Conservation (phyloP, 2,888 invertebrate genomes). For the Agriotes lineatus region DNA sequence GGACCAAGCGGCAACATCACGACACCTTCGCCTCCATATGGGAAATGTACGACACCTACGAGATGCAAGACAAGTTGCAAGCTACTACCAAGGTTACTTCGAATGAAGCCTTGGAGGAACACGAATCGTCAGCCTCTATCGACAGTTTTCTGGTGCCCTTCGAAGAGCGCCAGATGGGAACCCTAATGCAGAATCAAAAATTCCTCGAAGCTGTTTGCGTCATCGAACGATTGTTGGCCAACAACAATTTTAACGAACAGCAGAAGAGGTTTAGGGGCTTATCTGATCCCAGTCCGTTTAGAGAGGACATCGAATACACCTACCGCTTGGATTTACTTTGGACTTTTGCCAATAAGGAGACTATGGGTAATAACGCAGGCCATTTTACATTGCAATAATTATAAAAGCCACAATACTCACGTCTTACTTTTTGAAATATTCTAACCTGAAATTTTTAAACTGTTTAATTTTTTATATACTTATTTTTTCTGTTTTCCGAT, state of each 20-base stretch:
- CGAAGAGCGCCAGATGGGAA: constrained; percentile 61
- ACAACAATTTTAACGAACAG: constrained; percentile 74
- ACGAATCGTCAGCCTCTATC: background rate
- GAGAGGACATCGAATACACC: constrained; percentile 74
- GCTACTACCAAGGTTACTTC: constrained; percentile 60
- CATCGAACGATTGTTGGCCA: constrained; percentile 79
- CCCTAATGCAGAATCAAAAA: constrained; percentile 58
- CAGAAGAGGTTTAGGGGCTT: constrained; percentile 81
- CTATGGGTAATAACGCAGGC: constrained; percentile 57
- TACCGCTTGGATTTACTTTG: constrained; percentile 78
- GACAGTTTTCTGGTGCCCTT: constrained; percentile 25
- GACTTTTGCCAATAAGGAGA: constrained; percentile 71
- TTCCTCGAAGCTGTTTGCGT: constrained; percentile 76
- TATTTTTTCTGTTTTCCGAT: background rate
- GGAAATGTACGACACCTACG: constrained; percentile 83
- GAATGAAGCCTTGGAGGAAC: constrained; percentile 48
- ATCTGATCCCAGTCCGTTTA: constrained; percentile 71
- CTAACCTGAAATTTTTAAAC: background rate
- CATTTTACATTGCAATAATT: too few relatives aligned
- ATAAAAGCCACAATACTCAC: too few relatives aligned
- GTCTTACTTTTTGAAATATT: background rate
- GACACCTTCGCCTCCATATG: constrained; percentile 79
- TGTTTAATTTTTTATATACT: background rate
- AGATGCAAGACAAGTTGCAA: constrained; percentile 49
- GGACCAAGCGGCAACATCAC: constrained; percentile 70